These are phyloP conservation scores for Chitala chitala DNA, from an alignment of 2,113 vertebrate species.

Conservation along the genomic window DNA sequence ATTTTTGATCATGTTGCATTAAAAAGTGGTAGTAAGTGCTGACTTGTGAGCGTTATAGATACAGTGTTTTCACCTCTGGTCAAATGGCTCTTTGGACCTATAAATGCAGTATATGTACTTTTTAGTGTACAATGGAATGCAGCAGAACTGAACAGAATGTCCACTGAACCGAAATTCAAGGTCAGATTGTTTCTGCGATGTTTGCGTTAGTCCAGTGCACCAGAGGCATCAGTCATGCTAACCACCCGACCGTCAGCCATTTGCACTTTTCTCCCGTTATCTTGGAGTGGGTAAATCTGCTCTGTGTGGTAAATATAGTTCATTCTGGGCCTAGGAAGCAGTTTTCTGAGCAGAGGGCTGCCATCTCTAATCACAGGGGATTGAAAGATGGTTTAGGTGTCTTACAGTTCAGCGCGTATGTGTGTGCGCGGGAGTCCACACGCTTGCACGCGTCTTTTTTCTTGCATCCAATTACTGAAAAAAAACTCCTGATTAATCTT, in stretches of 20 bases:
- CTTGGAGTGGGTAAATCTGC: slow-evolving; percentile 9
- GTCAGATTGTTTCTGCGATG: slow-evolving; percentile 44
- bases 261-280: background rate
- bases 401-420: background rate
- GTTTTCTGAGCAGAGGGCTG: slow-evolving; percentile 3
- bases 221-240: background rate
- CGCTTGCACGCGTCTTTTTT: background rate
- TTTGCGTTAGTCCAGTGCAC: background rate
- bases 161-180: slow-evolving; percentile 50
- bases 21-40: too few species aligned
- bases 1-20: too few species aligned
- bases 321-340: slow-evolving; percentile 17
- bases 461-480: slow-evolving; percentile 6
- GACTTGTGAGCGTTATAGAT: too few species aligned
- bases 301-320: background rate
- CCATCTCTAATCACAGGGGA: slow-evolving; percentile 12
- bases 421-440: background rate
- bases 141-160: slow-evolving; percentile 42
- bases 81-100: too few species aligned
- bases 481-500: slow-evolving; percentile 2
- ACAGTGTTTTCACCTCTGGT: too few species aligned
- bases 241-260: background rate
- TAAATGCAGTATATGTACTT: too few species aligned
- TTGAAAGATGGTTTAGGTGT: background rate
- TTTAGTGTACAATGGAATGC: slow-evolving; percentile 52